Conservation (phyloP, 1,140 invertebrate genomes). For the Neodiprion virginianus region DNA sequence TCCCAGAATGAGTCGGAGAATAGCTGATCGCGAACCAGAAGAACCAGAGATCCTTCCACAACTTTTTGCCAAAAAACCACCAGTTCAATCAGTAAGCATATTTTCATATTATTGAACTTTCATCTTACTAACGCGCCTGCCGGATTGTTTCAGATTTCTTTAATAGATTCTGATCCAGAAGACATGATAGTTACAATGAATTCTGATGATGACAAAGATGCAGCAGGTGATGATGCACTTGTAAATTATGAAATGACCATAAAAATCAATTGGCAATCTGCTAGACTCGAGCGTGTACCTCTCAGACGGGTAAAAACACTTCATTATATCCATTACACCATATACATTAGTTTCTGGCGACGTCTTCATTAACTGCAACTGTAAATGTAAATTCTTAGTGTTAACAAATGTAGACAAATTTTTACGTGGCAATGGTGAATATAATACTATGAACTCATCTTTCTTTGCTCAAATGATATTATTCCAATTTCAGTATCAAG, state of each 20-base stretch:
- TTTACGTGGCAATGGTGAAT: no score
- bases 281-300: not conserved
- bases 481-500: not conserved
- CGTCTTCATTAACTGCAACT: not conserved
- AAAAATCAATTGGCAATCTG: conserved; percentile 14
- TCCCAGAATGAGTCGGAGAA: not conserved
- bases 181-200: not conserved
- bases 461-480: not conserved
- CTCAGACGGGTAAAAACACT: conserved; percentile 17
- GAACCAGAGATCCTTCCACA: not conserved
- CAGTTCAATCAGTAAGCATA: not conserved
- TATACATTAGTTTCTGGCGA: not conserved
- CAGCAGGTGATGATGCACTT: not conserved
- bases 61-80: not conserved
- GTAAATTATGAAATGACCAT: conserved; percentile 20
- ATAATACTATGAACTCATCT: no score
- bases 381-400: not conserved
- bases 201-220: not conserved
- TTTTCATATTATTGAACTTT: not conserved
- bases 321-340: not conserved
- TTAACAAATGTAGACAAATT: no score
- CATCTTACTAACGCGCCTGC: not conserved
- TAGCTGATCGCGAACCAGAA: not conserved
- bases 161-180: not conserved
- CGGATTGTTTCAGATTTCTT: not conserved